These are phyloP conservation scores for Ctenodactylus gundi DNA, from an alignment of 2,113 vertebrate genomes.

Conservation along the genomic window DNA sequence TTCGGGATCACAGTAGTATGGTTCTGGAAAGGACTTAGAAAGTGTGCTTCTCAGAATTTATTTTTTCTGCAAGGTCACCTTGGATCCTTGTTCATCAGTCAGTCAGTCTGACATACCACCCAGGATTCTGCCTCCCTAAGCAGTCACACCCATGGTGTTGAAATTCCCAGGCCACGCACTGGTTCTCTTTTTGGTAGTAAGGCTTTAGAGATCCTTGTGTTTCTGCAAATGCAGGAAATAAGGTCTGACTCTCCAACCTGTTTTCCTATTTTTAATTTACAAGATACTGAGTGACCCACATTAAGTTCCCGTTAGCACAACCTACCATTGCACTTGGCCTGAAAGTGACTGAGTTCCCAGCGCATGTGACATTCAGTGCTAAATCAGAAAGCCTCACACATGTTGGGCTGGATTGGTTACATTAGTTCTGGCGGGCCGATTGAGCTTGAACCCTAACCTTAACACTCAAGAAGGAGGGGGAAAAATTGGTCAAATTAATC, in stretches of 20 bases:
- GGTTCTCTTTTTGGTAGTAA: not conserved
- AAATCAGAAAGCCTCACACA: not conserved
- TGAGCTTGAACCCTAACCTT: not conserved
- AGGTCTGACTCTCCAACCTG: not conserved
- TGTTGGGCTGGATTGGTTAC: not conserved
- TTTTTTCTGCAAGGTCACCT: not conserved
- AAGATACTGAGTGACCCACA: not conserved
- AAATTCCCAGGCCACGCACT: not conserved
- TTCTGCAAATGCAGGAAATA: not conserved
- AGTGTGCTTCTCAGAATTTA: not conserved
- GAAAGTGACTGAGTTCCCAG: not conserved
- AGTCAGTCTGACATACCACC: not conserved
- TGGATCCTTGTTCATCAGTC: too few relatives aligned
- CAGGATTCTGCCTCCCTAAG: not conserved
- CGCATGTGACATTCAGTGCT: not conserved
- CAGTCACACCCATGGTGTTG: rapidly evolving
- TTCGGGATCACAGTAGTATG: not conserved
- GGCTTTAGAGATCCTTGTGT: not conserved
- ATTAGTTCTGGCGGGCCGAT: rapidly evolving
- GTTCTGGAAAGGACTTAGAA: not conserved
- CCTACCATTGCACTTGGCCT: not conserved
- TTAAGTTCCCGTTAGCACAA: not conserved
- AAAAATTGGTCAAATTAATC: not conserved
- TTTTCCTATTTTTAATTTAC: not conserved
- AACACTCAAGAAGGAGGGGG: not conserved